These are phyloP conservation scores for Drosophila colorata DNA, from an alignment of 2,888 invertebrate genomes.

Conservation along the genomic window DNA sequence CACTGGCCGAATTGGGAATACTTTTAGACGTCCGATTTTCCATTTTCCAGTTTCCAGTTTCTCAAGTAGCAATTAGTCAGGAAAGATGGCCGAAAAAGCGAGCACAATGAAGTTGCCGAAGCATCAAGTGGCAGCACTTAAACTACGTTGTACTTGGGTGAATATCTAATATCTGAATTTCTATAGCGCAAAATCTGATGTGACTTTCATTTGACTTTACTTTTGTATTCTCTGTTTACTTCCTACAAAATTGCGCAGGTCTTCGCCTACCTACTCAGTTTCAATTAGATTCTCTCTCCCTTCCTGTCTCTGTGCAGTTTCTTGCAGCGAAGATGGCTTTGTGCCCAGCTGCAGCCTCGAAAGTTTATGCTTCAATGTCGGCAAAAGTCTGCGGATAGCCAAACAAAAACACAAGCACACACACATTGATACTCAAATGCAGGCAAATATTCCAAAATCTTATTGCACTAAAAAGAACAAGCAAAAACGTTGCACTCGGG, in stretches of 20 bases:
- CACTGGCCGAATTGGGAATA: background rate
- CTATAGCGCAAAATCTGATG: background rate
- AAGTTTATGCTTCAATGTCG: conserved; percentile 44
- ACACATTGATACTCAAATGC: conserved; percentile 6
- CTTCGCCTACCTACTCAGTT: conserved; percentile 28
- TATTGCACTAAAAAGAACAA: conserved; percentile 54
- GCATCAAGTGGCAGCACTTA: conserved; percentile 6
- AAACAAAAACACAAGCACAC: conserved; percentile 34
- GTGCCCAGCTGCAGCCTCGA: conserved; percentile 23
- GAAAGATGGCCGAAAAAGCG: conserved; percentile 16
- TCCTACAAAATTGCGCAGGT: conserved; percentile 8
- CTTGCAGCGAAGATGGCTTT: conserved; percentile 15
- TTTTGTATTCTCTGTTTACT: conserved; percentile 22
- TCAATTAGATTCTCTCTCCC: conserved; percentile 55
- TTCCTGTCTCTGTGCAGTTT: background rate
- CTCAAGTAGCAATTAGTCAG: conserved; percentile 68
- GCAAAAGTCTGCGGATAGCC: conserved; percentile 30
- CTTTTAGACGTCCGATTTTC: conserved; percentile 8
- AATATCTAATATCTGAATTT: background rate
- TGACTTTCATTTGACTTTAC: conserved; percentile 40
- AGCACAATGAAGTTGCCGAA: conserved; percentile 9
- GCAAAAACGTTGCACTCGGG: no score
- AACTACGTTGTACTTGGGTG: background rate
- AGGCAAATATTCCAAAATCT: conserved; percentile 43
- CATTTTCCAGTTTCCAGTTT: conserved; percentile 51